These are phyloP conservation scores for Semnopithecus entellus DNA, from an alignment of 2,113 vertebrate genomes.

Conservation along the genomic window DNA sequence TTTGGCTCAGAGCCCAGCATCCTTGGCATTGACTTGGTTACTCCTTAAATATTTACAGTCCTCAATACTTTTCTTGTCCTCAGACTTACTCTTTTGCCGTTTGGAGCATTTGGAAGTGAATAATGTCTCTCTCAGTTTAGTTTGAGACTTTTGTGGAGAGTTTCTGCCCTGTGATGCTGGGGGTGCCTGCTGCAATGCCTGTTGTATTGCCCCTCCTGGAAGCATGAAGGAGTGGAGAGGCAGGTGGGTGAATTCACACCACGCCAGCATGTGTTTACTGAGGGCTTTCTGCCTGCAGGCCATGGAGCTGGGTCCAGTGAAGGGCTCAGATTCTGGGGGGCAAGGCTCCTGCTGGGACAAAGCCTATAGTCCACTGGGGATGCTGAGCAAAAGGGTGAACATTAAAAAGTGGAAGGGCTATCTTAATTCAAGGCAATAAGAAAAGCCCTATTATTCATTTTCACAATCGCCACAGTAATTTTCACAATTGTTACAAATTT, in stretches of 20 bases:
- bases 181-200: not conserved
- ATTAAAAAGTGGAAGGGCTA: not conserved
- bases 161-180: not conserved
- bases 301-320: not conserved
- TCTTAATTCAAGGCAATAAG: not conserved
- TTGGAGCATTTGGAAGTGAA: not conserved
- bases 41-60: not conserved
- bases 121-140: not conserved
- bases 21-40: no score
- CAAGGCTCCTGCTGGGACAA: not conserved
- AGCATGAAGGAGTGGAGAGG: not conserved
- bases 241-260: not conserved
- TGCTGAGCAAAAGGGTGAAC: not conserved
- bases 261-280: accelerated
- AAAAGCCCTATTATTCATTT: not conserved
- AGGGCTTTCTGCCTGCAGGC: not conserved
- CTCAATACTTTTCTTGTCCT: not conserved
- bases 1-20: not conserved
- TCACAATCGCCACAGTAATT: not conserved
- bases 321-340: not conserved
- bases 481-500: not conserved
- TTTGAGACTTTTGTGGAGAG: not conserved
- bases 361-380: not conserved
- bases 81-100: not conserved
- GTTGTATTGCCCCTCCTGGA: accelerated